Evolutionary conservation across 2,113 vertebrate species (phyloP).

Genomic region (Candoia aspera): DNA sequence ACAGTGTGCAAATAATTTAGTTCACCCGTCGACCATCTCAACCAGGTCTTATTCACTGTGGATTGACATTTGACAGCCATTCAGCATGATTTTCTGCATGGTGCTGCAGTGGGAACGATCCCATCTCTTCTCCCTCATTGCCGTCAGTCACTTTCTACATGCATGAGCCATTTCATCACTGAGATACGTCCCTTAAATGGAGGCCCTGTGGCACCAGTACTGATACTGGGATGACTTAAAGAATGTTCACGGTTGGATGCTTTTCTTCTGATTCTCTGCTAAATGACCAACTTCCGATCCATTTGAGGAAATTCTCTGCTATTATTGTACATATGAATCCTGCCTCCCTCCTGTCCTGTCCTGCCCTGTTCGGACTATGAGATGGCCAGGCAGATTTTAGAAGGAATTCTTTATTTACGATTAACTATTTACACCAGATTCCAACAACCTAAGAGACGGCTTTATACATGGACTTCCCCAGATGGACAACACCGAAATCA

Average conservation of each 20-base stretch:
- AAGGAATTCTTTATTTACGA: too few relatives aligned
- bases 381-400: too few relatives aligned
- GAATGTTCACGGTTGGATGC: background rate
- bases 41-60: conserved; percentile 36
- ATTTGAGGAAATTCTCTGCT: background rate
- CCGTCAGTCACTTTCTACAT: conserved; percentile 20
- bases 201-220: conserved; percentile 4
- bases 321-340: too few relatives aligned
- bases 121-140: conserved; percentile 49
- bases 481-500: too few relatives aligned
- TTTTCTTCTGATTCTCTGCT: background rate
- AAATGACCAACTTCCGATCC: background rate
- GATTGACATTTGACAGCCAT: conserved; percentile 50
- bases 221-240: accelerated
- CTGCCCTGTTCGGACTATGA: too few relatives aligned
- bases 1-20: conserved; percentile 35
- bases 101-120: conserved; percentile 30
- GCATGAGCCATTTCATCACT: conserved; percentile 38
- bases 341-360: too few relatives aligned
- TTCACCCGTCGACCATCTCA: conserved; percentile 40
- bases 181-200: background rate
- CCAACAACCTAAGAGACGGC: too few relatives aligned
- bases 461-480: too few relatives aligned
- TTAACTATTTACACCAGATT: too few relatives aligned
- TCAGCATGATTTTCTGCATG: conserved; percentile 47